Percentiles rank a stretch among this genome's conserved stretches.
These are phyloP conservation scores for Rhynchophorus ferrugineus DNA, from an alignment of 1,140 invertebrate genomes.

Conservation along the genomic window DNA sequence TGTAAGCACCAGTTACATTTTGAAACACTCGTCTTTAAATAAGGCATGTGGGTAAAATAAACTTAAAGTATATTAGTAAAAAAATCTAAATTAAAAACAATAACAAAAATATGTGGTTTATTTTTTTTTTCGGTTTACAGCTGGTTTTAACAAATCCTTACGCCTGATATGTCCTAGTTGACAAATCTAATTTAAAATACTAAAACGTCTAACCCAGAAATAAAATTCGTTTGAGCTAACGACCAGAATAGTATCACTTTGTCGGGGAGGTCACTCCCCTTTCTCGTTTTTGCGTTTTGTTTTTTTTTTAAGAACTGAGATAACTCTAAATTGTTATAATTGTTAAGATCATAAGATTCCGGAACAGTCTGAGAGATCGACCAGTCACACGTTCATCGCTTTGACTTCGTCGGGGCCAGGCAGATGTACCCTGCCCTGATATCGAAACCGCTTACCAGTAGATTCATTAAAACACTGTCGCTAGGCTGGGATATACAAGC, in stretches of 20 bases:
- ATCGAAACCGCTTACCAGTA: slow-evolving; percentile 85
- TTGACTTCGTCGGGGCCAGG: slow-evolving; percentile 55
- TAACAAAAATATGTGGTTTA: background rate
- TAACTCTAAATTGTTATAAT: slow-evolving; percentile 3
- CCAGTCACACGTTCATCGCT: slow-evolving; percentile 27
- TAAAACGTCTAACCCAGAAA: background rate
- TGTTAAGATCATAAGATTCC: slow-evolving; percentile 5
- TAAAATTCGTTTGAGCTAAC: background rate
- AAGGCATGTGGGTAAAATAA: background rate
- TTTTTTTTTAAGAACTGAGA: too few relatives aligned
- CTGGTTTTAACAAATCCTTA: background rate
- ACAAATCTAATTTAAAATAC: background rate
- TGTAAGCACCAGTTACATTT: too few relatives aligned
- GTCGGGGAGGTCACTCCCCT: background rate
- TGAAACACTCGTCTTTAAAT: too few relatives aligned
- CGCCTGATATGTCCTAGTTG: background rate
- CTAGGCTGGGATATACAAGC: slow-evolving; percentile 42
- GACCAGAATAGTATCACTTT: background rate
- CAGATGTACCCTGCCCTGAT: slow-evolving; percentile 83
- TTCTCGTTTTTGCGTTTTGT: too few relatives aligned
- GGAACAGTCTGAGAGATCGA: slow-evolving; percentile 4
- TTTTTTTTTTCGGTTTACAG: background rate
- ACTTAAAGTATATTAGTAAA: background rate
- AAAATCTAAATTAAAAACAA: background rate
- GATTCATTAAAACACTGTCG: slow-evolving; percentile 81